Evolutionary conservation across 2,113 vertebrate species (phyloP), one percentile per base, ranked within the genome.

Genomic region (Ammodytes dubius): DNA sequence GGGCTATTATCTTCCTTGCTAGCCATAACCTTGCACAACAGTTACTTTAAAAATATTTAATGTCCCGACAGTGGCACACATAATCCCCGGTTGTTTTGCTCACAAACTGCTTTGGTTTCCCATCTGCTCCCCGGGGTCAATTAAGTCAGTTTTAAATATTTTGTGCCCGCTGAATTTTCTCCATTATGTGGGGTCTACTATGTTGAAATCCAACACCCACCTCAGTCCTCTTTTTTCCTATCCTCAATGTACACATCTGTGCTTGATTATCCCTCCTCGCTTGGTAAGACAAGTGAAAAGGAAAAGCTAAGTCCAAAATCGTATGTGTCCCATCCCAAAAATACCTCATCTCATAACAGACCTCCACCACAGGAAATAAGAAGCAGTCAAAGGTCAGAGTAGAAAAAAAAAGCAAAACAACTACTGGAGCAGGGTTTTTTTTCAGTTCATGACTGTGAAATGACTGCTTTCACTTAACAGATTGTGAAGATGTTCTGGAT

Each of bases 181-280:
- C 63, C 71, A 87, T 81, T 64, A 64, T 83, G 85, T 90, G 68
- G 64, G 74, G 73, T 91, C 59, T 79, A 61, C 58, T 77, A 73
- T 85, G 84, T 53, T 84, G 84, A 92, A 90, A 91, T 84, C 57
- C 58, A 85, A 86, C 58, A 77, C 85, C 43, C 47, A 60, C 74
- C 58, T 54, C 40, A 3, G 67, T n/a, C 58, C 19, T 54, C 27
- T 82, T 79, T 82, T 79, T 66, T 64, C 56, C 73, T 83, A 60
- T 56, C 71, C 27, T 7, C 74, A 12, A 74, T 64, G 65, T 84
- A 45, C 79, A 90, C 86, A 85, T 47, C 17, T 90, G 86, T 15
- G 52, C 79, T 79, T 75, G 70, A 91, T 91, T 91, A 93, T 76
- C 68, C 66, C 71, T 63, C 64, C 49, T 27, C 14, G 47, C 70